These are phyloP conservation scores for Troilus luridus DNA, from an alignment of 2,888 invertebrate species.

Conservation along the genomic window DNA sequence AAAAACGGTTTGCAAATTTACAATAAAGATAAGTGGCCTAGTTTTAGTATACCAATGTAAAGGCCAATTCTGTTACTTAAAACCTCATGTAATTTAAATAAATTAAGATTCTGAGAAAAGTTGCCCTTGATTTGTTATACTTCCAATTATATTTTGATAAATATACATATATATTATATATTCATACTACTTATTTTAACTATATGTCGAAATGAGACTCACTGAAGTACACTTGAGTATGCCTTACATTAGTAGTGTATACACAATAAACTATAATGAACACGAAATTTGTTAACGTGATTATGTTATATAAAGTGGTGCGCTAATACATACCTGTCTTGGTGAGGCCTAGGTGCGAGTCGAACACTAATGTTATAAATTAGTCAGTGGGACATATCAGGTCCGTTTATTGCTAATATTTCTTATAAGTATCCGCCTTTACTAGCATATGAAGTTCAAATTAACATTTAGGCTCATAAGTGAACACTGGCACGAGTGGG, in stretches of 20 bases:
- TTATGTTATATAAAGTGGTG: slow-evolving; percentile 48
- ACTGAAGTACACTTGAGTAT: slow-evolving; percentile 55
- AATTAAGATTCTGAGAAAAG: slow-evolving; percentile 55
- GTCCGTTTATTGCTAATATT: slow-evolving; percentile 57
- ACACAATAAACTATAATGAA: slow-evolving; percentile 33
- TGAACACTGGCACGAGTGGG: slow-evolving; percentile 49
- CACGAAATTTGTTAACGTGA: slow-evolving; percentile 34
- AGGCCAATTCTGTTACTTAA: slow-evolving; percentile 60
- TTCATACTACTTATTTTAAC: slow-evolving; percentile 57
- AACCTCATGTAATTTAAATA: slow-evolving; percentile 55
- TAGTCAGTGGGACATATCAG: slow-evolving; percentile 57
- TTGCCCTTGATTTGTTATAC: slow-evolving; percentile 59
- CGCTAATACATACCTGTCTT: slow-evolving; percentile 48
- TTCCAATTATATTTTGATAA: slow-evolving; percentile 58
- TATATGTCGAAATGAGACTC: slow-evolving; percentile 54
- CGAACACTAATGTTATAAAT: slow-evolving; percentile 47
- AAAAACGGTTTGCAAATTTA: slow-evolving; percentile 51
- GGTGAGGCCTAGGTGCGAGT: slow-evolving; percentile 56
- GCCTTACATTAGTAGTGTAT: slow-evolving; percentile 58
- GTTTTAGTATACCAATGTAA: slow-evolving; percentile 59
- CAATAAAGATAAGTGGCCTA: slow-evolving; percentile 58
- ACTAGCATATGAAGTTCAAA: slow-evolving; percentile 52
- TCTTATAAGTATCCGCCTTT: slow-evolving; percentile 55
- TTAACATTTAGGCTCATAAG: slow-evolving; percentile 50
- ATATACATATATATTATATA: slow-evolving; percentile 18